Evolutionary conservation across 2,888 invertebrate species (phyloP), one percentile per base, ranked within the genome.

Genomic region (Oeneis ivallda): DNA sequence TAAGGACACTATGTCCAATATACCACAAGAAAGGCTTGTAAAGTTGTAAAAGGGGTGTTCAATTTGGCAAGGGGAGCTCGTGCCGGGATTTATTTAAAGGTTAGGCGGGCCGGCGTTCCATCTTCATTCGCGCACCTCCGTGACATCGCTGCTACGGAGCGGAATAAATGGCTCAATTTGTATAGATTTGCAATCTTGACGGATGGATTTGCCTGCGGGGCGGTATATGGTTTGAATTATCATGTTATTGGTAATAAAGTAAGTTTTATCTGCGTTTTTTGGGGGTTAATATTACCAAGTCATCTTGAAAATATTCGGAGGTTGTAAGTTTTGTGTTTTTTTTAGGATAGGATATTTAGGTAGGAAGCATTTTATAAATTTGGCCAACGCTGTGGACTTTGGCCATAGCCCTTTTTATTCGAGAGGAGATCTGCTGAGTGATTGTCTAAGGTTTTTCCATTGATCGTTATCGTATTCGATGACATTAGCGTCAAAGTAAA

Each of bases 131-230:
- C 71, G 68, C 70, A 72, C 70, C 74, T 74, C 64, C 63, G 66
- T 72, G 72, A 69, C 74, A 69, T 73, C 70, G 73, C 72, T 74
- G 76, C 73, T 72, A 70, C 66, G 67, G 69, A 72, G 69, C 64
- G 68, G 73, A 76, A 80, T 74, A 76, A 79, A 80, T 80, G 74
- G 71, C 75, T 76, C 78, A 75, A 80, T 82, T 81, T 80, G 77
- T 81, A 79, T 79, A 77, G 79, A 79, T 82, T 80, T 81, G 77
- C 70, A 72, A 72, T 70, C 69, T 67, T 62, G 53, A 59, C 37
- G 43, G 60, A 68, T 67, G 58, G 66, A 66, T 66, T 72, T 70
- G 68, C 65, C 66, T 68, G 65, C 58, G 59, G 57, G 59, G 60
- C 50, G 59, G 17, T 57, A 70, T 67, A 60, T 62, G 64, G 37